Base-by-base conservation (phyloP, 2,797 vertebrate genomes). In the Argya squamiceps region DNA sequence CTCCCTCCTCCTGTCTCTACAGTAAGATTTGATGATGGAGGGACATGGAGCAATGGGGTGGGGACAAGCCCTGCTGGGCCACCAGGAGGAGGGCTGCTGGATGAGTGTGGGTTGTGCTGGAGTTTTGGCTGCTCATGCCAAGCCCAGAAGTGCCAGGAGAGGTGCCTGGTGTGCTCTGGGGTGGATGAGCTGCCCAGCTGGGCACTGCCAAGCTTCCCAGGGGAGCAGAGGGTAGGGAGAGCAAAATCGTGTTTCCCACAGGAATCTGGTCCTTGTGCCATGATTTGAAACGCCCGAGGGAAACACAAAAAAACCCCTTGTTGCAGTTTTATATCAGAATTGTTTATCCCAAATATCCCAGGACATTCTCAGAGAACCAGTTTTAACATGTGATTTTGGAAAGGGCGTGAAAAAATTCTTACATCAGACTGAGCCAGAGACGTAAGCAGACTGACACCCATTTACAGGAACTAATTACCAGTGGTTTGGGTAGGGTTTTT, bases 41-140 rank as follows among this genome's bases (percentile, higher is more conserved):
- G 18, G 43, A 32, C 5, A 0, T 2, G 56, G 46, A 49, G 59
- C 2, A 2, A 3, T 14, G 37, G 23, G 44, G 6, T 15, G 43
- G 21, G 47, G 36, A 62, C 37, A 62, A 19, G 26, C 0, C 0
- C 3, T 22, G 1, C 32, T 2, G 1, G 27, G 24, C 52, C 47
- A 3, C 12, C 2, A 26, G 39, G 21, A 68, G 21, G n/a, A 27
- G 24, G 0, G 30, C n/a, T 77, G 52, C 41, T 90, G 50, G 34
- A 2, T 0, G 0, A 29, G 5, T 23, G 49, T 1, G n/a, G 23
- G n/a, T 26, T 1, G 0, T 88, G 46, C 63, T 8, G 5, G 50
- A 60, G 52, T 30, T 89, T 43, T 77, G 2, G 15, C 20, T 68
- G 29, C 34, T 64, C n/a, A 1, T 53, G 21, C 27, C 56, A 32